These are phyloP conservation scores for Microplitis mediator DNA, from an alignment of 1,140 invertebrate species.

Conservation along the genomic window DNA sequence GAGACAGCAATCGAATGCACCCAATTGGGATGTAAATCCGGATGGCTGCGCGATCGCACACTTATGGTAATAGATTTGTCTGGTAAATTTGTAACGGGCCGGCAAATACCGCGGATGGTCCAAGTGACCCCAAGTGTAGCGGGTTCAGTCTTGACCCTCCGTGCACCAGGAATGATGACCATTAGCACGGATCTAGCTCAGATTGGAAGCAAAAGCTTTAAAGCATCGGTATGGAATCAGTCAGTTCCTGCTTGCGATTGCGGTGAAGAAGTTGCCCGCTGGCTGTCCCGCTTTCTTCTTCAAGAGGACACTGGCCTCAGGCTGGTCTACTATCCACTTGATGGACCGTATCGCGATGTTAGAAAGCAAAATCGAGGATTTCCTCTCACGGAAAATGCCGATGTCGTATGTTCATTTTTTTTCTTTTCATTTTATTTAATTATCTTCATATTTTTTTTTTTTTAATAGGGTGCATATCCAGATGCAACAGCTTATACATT, in stretches of 20 bases:
- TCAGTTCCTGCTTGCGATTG: slow-evolving; percentile 65
- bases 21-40: slow-evolving; percentile 56
- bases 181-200: slow-evolving; percentile 62
- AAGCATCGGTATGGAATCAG: slow-evolving; percentile 60
- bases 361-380: slow-evolving; percentile 44
- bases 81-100: slow-evolving; percentile 62
- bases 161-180: slow-evolving; percentile 54
- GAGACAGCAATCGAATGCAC: slow-evolving; percentile 56
- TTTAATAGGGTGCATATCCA: slow-evolving; percentile 65
- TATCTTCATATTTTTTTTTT: not conserved
- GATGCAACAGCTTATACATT: slow-evolving; percentile 67
- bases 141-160: slow-evolving; percentile 22
- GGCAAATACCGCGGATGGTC: slow-evolving; percentile 63
- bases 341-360: slow-evolving; percentile 49
- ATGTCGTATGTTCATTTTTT: slow-evolving; percentile 43
- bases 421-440: not conserved
- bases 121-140: slow-evolving; percentile 46
- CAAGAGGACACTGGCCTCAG: slow-evolving; percentile 64
- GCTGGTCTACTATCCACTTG: slow-evolving; percentile 66
- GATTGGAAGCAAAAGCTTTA: slow-evolving; percentile 53
- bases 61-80: slow-evolving; percentile 63
- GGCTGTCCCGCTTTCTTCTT: slow-evolving; percentile 67
- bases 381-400: slow-evolving; percentile 34
- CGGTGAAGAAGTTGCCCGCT: slow-evolving; percentile 67
- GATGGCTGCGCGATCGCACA: slow-evolving; percentile 62